Conservation (phyloP, 2,113 vertebrate species). For the Saiga tatarica region DNA sequence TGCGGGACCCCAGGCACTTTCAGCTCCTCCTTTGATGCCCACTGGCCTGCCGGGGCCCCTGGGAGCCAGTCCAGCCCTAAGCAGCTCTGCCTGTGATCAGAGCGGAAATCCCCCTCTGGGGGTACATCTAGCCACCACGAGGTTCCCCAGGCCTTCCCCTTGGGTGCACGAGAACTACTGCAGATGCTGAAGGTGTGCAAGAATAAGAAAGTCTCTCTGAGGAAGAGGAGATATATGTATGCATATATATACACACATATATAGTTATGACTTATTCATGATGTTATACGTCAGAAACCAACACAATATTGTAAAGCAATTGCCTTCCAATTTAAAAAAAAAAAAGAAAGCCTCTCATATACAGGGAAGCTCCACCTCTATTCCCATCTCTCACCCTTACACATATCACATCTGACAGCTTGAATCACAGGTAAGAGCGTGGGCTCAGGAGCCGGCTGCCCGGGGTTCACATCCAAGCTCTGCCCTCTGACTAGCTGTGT, state of each 20-base stretch:
- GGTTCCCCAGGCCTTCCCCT: background rate
- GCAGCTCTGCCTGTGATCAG: background rate
- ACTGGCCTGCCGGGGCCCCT: background rate
- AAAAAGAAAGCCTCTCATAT: background rate
- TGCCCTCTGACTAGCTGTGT: background rate
- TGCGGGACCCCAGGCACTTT: background rate
- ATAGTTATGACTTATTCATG: background rate
- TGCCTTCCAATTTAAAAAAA: background rate
- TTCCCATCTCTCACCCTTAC: background rate
- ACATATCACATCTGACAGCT: background rate
- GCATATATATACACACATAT: background rate
- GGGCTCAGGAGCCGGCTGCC: background rate
- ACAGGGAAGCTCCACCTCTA: rapidly evolving
- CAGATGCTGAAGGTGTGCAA: background rate
- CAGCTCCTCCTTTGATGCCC: background rate
- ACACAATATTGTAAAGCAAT: background rate
- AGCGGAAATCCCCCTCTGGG: background rate
- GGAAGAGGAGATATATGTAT: background rate
- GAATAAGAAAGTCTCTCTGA: background rate
- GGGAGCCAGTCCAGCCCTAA: background rate
- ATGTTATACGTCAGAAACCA: background rate
- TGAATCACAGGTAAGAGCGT: background rate
- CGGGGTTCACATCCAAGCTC: background rate
- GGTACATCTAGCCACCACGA: rapidly evolving
- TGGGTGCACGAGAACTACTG: background rate